Base-by-base conservation (phyloP, 2,113 vertebrate genomes). In the Barbus barbus region DNA sequence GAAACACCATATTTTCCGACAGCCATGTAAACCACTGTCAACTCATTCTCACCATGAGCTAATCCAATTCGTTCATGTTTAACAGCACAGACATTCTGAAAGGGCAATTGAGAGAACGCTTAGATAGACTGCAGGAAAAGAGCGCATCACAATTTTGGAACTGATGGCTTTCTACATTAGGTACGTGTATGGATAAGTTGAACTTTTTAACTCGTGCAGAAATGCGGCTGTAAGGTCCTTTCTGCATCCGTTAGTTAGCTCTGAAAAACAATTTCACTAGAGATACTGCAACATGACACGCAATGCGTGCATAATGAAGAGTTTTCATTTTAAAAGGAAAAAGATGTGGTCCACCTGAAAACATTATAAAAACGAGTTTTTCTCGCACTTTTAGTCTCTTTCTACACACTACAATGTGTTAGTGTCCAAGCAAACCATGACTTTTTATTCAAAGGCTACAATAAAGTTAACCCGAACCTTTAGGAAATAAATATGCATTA, bases 1-100 rank as follows among this genome's bases (percentile, higher is more conserved):
- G 28, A 51, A 36, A 53, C 41, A 24, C 65, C 72, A 84, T 78
- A n/a, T 11, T 33, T 60, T 24, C 36, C 36, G 77, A 75, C 58
- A 67, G 24, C 24, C 69, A 80, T 76, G 38, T 5, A 72, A 87
- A 69, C 31, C 5, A n/a, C 31, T 85, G 79, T 31, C 83, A 11
- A 22, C 38, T 36, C 46, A 28, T 78, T 84, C n/a, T 78, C 36
- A 38, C 14, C 20, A 44, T 78, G 82, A 18, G 7, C 61, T 41
- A 82, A 87, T 51, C n/a, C 61, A 73, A 78, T 82, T 33, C 20
- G 38, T 71, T 22, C 63, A 71, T 51, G 26, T 20, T 63, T 28
- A 38, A 76, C 41, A n/a, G n/a, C n/a, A n/a, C n/a, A n/a, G n/a
- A n/a, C n/a, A n/a, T n/a, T n/a, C n/a, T n/a, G n/a, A n/a, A n/a